Conservation (phyloP, 1,140 invertebrate species). For the Drosophila repleta region DNA sequence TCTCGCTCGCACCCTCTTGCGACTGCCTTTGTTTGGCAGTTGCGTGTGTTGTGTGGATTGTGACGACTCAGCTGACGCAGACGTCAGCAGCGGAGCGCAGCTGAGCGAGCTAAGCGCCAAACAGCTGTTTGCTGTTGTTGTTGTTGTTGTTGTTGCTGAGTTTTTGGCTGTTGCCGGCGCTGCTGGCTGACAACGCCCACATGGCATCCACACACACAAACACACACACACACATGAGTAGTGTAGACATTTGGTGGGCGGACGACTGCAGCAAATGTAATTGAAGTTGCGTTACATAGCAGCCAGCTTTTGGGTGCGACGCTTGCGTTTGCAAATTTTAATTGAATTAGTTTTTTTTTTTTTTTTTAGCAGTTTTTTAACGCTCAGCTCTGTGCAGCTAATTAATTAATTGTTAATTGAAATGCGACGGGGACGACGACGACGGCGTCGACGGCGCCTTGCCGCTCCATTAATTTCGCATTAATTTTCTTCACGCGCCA, state of each 20-base stretch:
- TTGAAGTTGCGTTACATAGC: slow-evolving; percentile 24
- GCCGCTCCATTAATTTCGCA: slow-evolving; percentile 79
- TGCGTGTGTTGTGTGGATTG: slow-evolving; percentile 34
- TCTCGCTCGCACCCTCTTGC: slow-evolving; percentile 5
- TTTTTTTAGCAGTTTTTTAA: background rate
- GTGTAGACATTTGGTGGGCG: slow-evolving; percentile 44
- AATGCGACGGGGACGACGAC: slow-evolving; percentile 61
- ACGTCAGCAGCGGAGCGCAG: slow-evolving; percentile 25
- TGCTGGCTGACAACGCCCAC: slow-evolving; percentile 67
- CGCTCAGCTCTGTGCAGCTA: slow-evolving; percentile 17
- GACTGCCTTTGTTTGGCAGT: slow-evolving; percentile 65
- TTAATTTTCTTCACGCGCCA: slow-evolving; percentile 77
- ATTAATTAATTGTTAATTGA: slow-evolving; percentile 78
- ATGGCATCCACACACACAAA: slow-evolving; percentile 37
- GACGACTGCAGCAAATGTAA: slow-evolving; percentile 17
- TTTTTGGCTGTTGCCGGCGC: slow-evolving; percentile 27
- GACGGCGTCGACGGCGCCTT: slow-evolving; percentile 62
- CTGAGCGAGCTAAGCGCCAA: slow-evolving; percentile 45
- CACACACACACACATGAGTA: slow-evolving; percentile 18
- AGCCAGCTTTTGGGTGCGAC: slow-evolving; percentile 24
- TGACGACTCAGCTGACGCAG: slow-evolving; percentile 41
- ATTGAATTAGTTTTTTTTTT: slow-evolving; percentile 26
- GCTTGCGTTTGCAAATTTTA: slow-evolving; percentile 1
- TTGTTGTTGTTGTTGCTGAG: slow-evolving; percentile 39
- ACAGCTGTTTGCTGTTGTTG: slow-evolving; percentile 60